Percentiles rank a stretch among this genome's conserved stretches.
phyloP scores from a whole-genome alignment of 2,888 invertebrate species.

The Monopis laevigella region DNA sequence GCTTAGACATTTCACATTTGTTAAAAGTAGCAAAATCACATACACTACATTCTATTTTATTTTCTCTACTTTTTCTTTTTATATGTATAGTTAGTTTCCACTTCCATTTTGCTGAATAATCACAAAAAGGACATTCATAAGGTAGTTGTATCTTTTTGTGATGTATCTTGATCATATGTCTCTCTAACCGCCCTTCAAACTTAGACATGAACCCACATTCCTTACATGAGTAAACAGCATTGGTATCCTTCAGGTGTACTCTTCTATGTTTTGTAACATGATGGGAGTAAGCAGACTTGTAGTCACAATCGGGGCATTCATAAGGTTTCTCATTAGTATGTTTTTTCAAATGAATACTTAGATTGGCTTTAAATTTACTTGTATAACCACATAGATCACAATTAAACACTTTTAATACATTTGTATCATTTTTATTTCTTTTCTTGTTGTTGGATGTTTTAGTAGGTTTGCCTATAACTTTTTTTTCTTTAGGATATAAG shows the following conservation, averaged over 20 bases:
- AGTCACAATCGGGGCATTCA: neutral
- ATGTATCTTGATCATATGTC: slow-evolving; percentile 1
- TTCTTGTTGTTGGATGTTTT: neutral
- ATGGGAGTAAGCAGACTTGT: neutral
- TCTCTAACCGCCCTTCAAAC: neutral
- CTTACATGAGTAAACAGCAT: neutral
- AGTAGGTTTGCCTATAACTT: no score
- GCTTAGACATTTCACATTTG: neutral
- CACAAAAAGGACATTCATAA: slow-evolving; percentile 3
- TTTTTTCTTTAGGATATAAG: neutral
- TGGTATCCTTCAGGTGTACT: neutral
- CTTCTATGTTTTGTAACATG: neutral
- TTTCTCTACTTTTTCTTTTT: neutral
- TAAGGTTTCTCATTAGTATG: neutral
- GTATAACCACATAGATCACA: neutral
- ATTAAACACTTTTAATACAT: neutral
- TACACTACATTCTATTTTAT: neutral
- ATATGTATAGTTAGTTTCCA: neutral
- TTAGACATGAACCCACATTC: neutral
- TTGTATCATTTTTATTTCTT: no score
- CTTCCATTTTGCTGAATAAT: neutral
- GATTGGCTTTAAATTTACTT: neutral
- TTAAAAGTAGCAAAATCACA: neutral
- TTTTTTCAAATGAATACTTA: neutral
- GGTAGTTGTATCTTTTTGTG: neutral